phyloP scores from a whole-genome alignment of 1,140 invertebrate genomes.

The Semibalanus balanoides region DNA sequence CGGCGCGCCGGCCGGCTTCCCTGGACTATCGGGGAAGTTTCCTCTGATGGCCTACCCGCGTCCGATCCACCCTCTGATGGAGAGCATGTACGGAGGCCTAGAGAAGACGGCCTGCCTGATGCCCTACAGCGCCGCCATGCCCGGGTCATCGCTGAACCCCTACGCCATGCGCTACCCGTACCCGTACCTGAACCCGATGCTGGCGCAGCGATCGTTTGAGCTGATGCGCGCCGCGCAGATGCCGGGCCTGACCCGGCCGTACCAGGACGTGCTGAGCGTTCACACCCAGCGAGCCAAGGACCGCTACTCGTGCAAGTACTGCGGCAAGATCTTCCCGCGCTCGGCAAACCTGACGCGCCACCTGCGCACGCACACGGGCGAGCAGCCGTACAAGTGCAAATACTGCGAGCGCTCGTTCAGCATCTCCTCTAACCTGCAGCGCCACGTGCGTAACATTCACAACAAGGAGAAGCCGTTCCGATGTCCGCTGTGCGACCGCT shows the following conservation, averaged over 20 bases:
- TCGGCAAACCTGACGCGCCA: constrained; percentile 95
- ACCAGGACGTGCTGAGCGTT: constrained; percentile 13
- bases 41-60: constrained; percentile 50
- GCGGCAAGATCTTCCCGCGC: constrained; percentile 92
- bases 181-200: neutral
- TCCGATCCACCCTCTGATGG: constrained; percentile 56
- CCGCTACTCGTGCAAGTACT: constrained; percentile 95
- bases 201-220: neutral
- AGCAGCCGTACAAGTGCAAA: constrained; percentile 95
- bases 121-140: neutral
- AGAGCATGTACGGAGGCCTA: neutral
- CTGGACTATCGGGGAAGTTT: neutral
- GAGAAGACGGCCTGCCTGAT: neutral
- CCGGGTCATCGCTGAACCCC: neutral
- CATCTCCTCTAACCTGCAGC: constrained; percentile 95
- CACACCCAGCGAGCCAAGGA: constrained; percentile 39
- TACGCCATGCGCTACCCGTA: neutral
- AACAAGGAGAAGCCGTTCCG: constrained; percentile 85
- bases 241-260: constrained; percentile 16
- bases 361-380: constrained; percentile 92
- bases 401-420: constrained; percentile 97
- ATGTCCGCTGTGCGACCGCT: constrained; percentile 46
- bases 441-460: constrained; percentile 98
- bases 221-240: constrained; percentile 15
- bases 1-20: neutral